Conservation (phyloP, 1,140 invertebrate species). For the Drosophila seguyi region DNA sequence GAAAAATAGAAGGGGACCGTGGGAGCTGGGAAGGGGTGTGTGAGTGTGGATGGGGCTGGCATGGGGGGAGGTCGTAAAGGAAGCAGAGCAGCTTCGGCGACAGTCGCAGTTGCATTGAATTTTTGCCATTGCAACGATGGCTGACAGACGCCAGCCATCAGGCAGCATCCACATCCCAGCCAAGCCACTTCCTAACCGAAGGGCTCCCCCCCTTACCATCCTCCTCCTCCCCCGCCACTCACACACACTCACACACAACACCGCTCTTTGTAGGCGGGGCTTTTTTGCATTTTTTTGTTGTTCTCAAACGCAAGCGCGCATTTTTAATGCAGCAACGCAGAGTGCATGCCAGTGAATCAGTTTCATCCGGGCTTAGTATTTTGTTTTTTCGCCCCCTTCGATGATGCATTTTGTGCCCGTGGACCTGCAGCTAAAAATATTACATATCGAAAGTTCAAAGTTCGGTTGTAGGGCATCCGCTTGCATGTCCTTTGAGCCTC, state of each 20-base stretch:
- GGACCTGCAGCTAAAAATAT: conserved; percentile 60
- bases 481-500: conserved; percentile 64
- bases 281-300: conserved; percentile 78
- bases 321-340: conserved; percentile 74
- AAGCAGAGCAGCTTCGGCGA: conserved; percentile 35
- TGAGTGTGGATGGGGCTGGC: neutral
- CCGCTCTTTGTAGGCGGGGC: conserved; percentile 72
- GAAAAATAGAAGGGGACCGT: conserved; percentile 13
- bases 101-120: conserved; percentile 67
- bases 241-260: neutral
- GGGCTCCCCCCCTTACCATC: neutral
- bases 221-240: neutral
- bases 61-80: conserved; percentile 14
- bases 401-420: conserved; percentile 39
- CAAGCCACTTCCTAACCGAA: conserved; percentile 1
- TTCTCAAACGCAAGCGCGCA: conserved; percentile 84
- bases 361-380: conserved; percentile 66
- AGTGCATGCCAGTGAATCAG: conserved; percentile 15
- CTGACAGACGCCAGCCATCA: conserved; percentile 54
- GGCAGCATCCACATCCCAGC: neutral
- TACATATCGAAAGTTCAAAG: conserved; percentile 74
- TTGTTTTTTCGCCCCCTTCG: conserved; percentile 47
- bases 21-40: neutral
- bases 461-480: conserved; percentile 68
- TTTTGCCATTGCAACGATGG: conserved; percentile 60